Evolutionary conservation across 2,888 invertebrate genomes (phyloP).

Genomic region (Tigriopus californicus): DNA sequence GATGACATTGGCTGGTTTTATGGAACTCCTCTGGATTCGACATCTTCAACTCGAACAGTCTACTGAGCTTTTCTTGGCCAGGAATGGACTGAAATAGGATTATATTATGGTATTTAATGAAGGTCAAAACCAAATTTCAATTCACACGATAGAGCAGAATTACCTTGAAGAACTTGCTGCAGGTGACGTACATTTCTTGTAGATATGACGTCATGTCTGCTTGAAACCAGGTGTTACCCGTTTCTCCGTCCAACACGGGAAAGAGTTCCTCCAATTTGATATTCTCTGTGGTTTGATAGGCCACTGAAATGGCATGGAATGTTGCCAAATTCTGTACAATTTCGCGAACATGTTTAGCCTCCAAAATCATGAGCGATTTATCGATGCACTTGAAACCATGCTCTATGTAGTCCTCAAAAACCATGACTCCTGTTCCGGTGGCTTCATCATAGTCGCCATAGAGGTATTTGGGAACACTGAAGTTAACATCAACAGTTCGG

Average conservation of each 20-base stretch:
- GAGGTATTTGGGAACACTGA: neutral
- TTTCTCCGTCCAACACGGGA: neutral
- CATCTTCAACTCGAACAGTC: constrained; percentile 7
- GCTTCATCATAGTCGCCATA: constrained; percentile 4
- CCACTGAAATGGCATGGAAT: constrained; percentile 9
- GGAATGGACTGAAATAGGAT: constrained; percentile 10
- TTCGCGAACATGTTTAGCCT: neutral
- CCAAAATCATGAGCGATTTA: neutral
- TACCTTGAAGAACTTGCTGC: neutral
- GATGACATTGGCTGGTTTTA: neutral
- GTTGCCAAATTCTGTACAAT: neutral
- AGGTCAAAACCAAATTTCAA: too few species aligned
- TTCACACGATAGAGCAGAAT: too few species aligned
- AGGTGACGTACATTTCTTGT: constrained; percentile 10
- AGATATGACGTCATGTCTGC: constrained; percentile 5
- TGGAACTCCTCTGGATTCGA: neutral
- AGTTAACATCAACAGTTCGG: too few species aligned
- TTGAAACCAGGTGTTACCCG: constrained; percentile 5
- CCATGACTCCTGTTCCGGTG: neutral
- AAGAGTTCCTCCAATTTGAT: neutral
- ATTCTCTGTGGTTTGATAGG: neutral
- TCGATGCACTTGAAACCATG: neutral
- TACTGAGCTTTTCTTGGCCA: neutral
- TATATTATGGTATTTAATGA: too few species aligned
- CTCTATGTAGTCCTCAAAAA: neutral